Evolutionary conservation across 2,797 vertebrate species (phyloP), one percentile per base, ranked within the genome.

Genomic region (Syngnathus rostellatus): DNA sequence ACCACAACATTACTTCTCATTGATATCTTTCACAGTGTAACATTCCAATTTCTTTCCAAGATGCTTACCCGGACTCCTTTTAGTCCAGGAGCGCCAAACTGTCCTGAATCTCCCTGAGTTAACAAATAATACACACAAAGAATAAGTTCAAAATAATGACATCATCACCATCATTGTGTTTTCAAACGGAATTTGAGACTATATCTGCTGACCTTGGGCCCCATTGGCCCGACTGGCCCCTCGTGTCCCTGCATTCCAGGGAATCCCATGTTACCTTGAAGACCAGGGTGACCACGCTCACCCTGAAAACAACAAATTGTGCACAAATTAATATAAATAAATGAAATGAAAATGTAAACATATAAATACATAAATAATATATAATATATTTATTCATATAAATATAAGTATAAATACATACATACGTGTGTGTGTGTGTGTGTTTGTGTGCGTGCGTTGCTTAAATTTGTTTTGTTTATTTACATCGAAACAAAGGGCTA

Each of bases 211-310:
- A 98, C 97, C 93, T 94, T 94, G n/a, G 89, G 85, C 59, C 97
- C 97, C 40, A 93, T 90, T 51, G 90, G 82, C 12, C 97, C 97
- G 62, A 89, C 71, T 0, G 93, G 94, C 46, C 97, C 97, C 83
- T 99, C 97, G 5, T 90, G 92, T 78, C 97, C 97, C 79, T 95
- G 96, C 90, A 96, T 90, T 75, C 97, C 96, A 50, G 97, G 97
- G 86, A 99, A 98, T 62, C 97, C 97, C 85, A 99, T 94, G 67
- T 93, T 90, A 63, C 97, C 97, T 79, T 92, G 93, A 70, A 97
- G 81, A 65, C 97, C 97, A 0, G 93, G 92, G 59, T 96, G 88
- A 38, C 97, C 97, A 77, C 93, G 89, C 67, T 98, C 94, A 66
- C 97, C 97, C 97, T 99, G 74, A 50, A 43, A 59, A 67, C 23